Conservation (phyloP, 2,888 invertebrate genomes). For the Invenusta paracnida region DNA sequence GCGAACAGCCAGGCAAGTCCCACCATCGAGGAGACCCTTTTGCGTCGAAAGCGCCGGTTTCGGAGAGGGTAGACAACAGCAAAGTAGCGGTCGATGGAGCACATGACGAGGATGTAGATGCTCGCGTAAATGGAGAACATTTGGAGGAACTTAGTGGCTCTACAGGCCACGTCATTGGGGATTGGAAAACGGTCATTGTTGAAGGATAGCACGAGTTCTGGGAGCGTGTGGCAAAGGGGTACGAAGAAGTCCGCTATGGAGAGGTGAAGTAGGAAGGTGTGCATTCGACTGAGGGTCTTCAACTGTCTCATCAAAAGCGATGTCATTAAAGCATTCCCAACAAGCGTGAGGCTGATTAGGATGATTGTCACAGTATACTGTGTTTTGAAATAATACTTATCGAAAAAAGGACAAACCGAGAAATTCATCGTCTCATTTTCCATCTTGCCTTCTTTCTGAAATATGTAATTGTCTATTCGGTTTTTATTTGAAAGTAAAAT, state of each 20-base stretch:
- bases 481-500: too few species aligned
- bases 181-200: background rate
- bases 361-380: too few species aligned
- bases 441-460: too few species aligned
- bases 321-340: too few species aligned
- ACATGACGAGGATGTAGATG: background rate
- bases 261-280: background rate
- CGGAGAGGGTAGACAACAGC: background rate
- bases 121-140: background rate
- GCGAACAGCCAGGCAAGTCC: background rate
- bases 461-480: too few species aligned
- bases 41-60: background rate
- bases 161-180: background rate
- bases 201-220: background rate
- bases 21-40: background rate
- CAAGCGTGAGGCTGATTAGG: too few species aligned
- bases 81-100: background rate
- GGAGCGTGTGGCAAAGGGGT: background rate
- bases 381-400: too few species aligned
- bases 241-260: background rate
- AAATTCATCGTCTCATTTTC: too few species aligned
- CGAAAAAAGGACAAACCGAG: too few species aligned
- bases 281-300: background rate
- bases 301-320: too few species aligned
- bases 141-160: background rate